Evolutionary conservation across 2,797 vertebrate genomes (phyloP), one percentile per base, ranked within the genome.

Genomic region (Neosilurus mollespiculum): DNA sequence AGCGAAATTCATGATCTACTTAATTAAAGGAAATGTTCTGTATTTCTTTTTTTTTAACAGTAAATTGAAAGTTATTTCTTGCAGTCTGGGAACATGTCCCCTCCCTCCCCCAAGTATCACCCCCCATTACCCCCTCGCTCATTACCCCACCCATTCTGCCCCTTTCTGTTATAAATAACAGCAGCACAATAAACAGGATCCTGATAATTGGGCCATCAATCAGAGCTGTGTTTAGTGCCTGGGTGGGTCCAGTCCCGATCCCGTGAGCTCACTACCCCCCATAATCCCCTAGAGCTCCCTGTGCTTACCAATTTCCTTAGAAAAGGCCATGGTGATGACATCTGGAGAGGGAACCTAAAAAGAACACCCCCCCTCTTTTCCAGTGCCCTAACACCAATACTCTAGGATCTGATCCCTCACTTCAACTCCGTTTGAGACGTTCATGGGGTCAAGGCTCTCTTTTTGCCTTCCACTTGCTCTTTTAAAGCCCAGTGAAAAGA

Each of bases 151-250:
- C 43, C 88, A 89, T 87, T 90, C 90, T 91, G 91, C 56, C 79
- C 43, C 72, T 62, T 85, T 86, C 72, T 81, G 82, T 94, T 96
- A 94, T 95, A 96, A 96, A 96, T 96, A 96, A 95, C 93, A 86
- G 89, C 91, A 91, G 85, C 89, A 94, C 94, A 95, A 94, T 94
- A 95, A 95, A 94, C 89, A 88, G 89, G 90, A 90, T 90, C 91
- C 94, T 95, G 94, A 92, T 95, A 95, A 96, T 94, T 94, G 93
- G 93, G 89, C 92, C 90, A 90, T 95, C 93, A 93, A 93, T 96
- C 95, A 91, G 88, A 84, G 89, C 93, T 89, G 91, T 90, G 89
- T 89, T 89, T 90, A 91, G 93, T 85, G 88, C 86, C 72, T 82
- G 89, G 91, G 89, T 89, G 91, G 89, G 90, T 91, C 88, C 82